Conservation (phyloP, 1,140 invertebrate genomes). For the Cotesia glomerata region DNA sequence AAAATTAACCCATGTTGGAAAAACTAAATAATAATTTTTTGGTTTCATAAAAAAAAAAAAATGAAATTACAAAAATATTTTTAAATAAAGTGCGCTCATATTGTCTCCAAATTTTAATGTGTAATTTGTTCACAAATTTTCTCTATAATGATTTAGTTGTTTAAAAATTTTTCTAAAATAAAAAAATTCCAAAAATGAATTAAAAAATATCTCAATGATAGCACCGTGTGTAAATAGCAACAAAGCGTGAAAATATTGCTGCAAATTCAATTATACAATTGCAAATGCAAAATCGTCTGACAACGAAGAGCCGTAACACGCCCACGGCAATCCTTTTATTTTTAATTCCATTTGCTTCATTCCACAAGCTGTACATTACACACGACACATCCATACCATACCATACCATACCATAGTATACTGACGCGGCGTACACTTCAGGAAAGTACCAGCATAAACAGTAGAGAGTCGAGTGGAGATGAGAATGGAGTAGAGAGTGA, state of each 20-base stretch:
- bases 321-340: slow-evolving; percentile 26
- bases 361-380: no score
- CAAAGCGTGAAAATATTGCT: slow-evolving; percentile 30
- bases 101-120: no score
- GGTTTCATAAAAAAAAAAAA: no score
- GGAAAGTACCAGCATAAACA: neutral
- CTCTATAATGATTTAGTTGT: no score
- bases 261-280: slow-evolving; percentile 38
- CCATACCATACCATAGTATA: neutral
- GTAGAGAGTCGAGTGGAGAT: neutral
- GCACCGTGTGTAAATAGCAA: slow-evolving; percentile 13
- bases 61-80: no score
- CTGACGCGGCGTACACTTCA: neutral
- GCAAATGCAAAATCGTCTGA: slow-evolving; percentile 35
- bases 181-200: no score
- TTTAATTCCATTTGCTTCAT: neutral
- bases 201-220: no score
- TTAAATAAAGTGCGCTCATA: no score
- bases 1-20: no score
- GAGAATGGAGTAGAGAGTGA: neutral
- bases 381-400: neutral
- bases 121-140: no score
- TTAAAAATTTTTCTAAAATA: no score
- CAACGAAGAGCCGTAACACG: slow-evolving; percentile 31
- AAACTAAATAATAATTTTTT: no score